These are phyloP conservation scores for Vespertilio murinus DNA, from an alignment of 2,797 vertebrate genomes.

Conservation along the genomic window DNA sequence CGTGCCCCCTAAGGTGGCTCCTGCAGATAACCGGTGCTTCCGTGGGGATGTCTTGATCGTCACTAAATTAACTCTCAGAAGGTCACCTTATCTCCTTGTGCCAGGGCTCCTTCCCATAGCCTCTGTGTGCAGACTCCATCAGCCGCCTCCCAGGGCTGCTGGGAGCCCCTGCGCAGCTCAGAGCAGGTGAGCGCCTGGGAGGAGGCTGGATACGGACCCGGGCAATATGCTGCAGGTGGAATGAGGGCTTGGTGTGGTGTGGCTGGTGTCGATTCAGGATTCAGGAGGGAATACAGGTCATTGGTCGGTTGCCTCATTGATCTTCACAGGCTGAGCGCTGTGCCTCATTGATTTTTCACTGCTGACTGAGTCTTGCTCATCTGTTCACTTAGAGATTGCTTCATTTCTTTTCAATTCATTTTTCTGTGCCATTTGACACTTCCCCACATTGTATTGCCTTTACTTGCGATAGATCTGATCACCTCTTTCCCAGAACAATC, in stretches of 20 bases:
- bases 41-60: conserved; percentile 40
- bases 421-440: background rate
- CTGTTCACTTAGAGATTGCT: conserved; percentile 48
- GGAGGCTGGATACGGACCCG: background rate
- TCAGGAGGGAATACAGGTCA: conserved; percentile 42
- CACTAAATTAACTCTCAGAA: conserved; percentile 61
- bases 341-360: conserved; percentile 71
- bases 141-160: background rate
- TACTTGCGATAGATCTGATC: background rate
- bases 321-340: conserved; percentile 66
- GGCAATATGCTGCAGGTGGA: background rate
- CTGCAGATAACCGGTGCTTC: conserved; percentile 45
- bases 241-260: background rate
- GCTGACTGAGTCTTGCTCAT: conserved; percentile 24
- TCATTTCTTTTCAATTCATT: conserved; percentile 64
- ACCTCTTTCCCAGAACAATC: background rate
- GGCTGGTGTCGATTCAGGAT: conserved; percentile 26
- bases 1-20: background rate
- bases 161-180: background rate
- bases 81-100: conserved; percentile 64
- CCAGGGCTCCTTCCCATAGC: conserved; percentile 43
- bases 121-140: background rate
- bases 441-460: background rate
- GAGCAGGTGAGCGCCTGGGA: background rate
- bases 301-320: conserved; percentile 59